Conservation (phyloP, 2,888 invertebrate species). For the Ischnura elegans region DNA sequence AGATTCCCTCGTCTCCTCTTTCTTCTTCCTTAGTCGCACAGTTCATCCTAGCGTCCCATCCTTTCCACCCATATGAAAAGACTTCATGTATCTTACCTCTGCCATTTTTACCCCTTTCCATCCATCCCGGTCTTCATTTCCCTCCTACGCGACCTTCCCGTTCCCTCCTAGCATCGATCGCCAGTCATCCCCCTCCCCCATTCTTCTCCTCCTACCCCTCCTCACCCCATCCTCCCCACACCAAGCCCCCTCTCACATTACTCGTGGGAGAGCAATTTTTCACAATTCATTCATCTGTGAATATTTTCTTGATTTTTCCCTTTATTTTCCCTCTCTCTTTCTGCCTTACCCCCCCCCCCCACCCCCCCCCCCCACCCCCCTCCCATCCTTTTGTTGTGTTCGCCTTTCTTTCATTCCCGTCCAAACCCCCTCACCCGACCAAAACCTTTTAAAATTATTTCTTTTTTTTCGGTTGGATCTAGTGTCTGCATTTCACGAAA, state of each 20-base stretch:
- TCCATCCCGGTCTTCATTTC: background rate
- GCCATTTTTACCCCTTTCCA: background rate
- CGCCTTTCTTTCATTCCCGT: background rate
- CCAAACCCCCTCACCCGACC: too few species aligned
- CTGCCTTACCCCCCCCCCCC: background rate
- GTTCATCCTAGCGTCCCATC: background rate
- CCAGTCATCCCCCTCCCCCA: background rate
- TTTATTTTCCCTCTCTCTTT: background rate
- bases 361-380: background rate
- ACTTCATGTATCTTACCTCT: background rate
- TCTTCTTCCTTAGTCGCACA: background rate
- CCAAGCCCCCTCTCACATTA: background rate
- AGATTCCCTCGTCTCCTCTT: background rate
- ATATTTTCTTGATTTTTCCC: constrained; percentile 20
- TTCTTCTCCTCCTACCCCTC: background rate
- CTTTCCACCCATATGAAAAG: too few species aligned
- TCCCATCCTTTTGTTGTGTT: background rate
- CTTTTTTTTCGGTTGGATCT: constrained; percentile 16
- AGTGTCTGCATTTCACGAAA: background rate
- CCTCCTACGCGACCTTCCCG: background rate
- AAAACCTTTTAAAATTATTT: too few species aligned
- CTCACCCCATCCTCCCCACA: background rate
- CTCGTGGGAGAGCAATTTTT: constrained; percentile 8
- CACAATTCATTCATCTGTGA: constrained; percentile 31
- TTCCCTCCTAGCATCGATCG: background rate